Percentiles rank a stretch among this genome's conserved stretches.
Conservation (phyloP, 1,140 invertebrate genomes). For the Hyles euphorbiae region DNA sequence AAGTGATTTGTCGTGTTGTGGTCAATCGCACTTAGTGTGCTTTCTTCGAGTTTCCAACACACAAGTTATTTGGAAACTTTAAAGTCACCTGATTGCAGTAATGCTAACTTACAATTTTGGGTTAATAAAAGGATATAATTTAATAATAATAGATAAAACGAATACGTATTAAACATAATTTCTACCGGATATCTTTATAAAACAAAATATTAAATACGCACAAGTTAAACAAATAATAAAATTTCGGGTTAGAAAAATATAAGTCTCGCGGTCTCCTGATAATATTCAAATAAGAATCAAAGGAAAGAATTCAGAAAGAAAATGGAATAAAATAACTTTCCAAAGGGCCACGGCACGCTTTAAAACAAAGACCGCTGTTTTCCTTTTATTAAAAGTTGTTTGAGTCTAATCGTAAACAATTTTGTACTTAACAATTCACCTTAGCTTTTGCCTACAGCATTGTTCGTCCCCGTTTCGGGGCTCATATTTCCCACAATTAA, state of each 20-base stretch:
- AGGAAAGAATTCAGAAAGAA: neutral
- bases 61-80: conserved; percentile 35
- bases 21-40: conserved; percentile 45
- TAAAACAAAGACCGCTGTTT: conserved; percentile 6
- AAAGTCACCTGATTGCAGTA: conserved; percentile 4
- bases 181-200: too few species aligned
- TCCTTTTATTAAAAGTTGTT: conserved; percentile 4
- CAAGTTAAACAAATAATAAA: neutral
- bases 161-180: too few species aligned
- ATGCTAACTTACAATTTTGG: neutral
- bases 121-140: neutral
- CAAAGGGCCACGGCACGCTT: conserved; percentile 1
- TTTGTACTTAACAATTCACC: too few species aligned
- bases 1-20: conserved; percentile 67
- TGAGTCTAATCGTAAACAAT: conserved; percentile 3
- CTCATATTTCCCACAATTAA: neutral
- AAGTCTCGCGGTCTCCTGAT: neutral
- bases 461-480: neutral
- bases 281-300: conserved; percentile 3
- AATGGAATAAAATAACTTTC: conserved; percentile 4
- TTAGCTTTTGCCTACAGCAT: conserved; percentile 1
- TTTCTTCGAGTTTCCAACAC: conserved; percentile 34
- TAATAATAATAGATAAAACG: neutral
- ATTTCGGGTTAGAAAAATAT: neutral
- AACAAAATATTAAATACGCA: neutral